Evolutionary conservation across 2,797 vertebrate genomes (phyloP), one percentile per base, ranked within the genome.

Genomic region (Gambusia yucatana): DNA sequence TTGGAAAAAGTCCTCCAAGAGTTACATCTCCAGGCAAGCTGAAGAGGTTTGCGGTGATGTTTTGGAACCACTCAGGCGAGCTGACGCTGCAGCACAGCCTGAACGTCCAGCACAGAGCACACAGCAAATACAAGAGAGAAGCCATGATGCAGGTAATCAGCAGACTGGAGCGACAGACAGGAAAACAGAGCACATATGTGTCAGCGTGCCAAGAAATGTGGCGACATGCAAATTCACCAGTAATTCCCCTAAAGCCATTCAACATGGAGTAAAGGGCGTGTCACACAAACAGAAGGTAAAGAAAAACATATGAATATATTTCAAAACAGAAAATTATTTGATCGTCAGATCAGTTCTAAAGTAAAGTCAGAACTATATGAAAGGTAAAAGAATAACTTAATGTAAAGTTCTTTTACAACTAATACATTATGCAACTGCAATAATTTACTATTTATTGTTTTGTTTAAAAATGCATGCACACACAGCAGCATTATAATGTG

Each of bases 1-100:
- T 94, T 39, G 93, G 86, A 81, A 96, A 96, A 8, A 96, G 94
- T 20, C 96, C 96, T 28, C 96, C 96, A 0, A 96, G 88, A 76
- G 93, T 74, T 55, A 96, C 86, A 79, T 96, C 94, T 36, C 96
- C 96, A 9, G 92, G 22, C 33, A 91, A 88, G 22, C 73, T 86
- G 85, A 96, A 96, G 71, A 96, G 87, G 78, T 57, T 76, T 41
- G 95, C 93, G 0, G 95, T 89, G 82, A 96, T 93, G 77, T 95
- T 94, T 6, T 90, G 30, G 69, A 95, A 95, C 96, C 95, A 96
- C 16, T 70, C 65, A 0, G 88, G 77, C 16, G 87, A 79, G 76
- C 47, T 77, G 5, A 0, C 17, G 14, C 79, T 70, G 43, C 65
- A 59, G 69, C 84, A 77, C 61, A 78, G 69, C 36, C 76, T 81